Conservation (phyloP, 1,140 invertebrate species). For the Caenorhabditis inopinata region DNA sequence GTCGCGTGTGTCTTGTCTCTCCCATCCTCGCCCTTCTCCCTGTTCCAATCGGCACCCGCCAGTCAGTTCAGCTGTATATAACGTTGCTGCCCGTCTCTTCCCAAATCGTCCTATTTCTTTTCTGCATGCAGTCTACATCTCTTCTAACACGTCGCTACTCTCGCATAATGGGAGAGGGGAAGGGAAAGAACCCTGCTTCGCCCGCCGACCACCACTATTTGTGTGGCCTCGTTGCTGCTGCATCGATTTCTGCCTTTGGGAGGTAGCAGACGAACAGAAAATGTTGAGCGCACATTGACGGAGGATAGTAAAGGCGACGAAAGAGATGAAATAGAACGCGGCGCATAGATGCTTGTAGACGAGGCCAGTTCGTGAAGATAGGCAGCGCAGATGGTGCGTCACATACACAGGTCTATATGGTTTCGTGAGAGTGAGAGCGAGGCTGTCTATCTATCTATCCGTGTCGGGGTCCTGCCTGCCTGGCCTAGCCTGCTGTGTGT, state of each 20-base stretch:
- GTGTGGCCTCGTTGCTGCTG: too few relatives aligned
- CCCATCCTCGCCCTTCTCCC: neutral
- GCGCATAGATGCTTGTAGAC: neutral
- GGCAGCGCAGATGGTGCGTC: neutral
- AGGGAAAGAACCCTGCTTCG: neutral
- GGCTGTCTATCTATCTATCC: neutral
- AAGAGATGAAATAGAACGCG: neutral
- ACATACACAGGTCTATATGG: neutral
- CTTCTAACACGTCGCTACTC: neutral
- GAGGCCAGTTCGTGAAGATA: neutral
- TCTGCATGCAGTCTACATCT: neutral
- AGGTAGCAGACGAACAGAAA: too few relatives aligned
- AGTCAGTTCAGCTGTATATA: neutral
- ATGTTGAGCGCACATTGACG: too few relatives aligned
- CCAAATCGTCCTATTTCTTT: too few relatives aligned
- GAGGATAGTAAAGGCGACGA: too few relatives aligned
- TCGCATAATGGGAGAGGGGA: neutral
- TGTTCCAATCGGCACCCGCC: neutral
- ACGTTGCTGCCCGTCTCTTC: too few relatives aligned
- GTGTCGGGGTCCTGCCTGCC: neutral
- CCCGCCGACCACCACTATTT: neutral
- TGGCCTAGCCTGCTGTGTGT: too few relatives aligned
- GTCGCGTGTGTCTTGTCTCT: too few relatives aligned
- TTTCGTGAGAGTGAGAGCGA: neutral
- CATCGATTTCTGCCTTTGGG: neutral